Percentiles rank a stretch among this genome's conserved stretches.
Evolutionary conservation across 2,888 invertebrate species (phyloP).

Genomic region (Ellobium chinense): DNA sequence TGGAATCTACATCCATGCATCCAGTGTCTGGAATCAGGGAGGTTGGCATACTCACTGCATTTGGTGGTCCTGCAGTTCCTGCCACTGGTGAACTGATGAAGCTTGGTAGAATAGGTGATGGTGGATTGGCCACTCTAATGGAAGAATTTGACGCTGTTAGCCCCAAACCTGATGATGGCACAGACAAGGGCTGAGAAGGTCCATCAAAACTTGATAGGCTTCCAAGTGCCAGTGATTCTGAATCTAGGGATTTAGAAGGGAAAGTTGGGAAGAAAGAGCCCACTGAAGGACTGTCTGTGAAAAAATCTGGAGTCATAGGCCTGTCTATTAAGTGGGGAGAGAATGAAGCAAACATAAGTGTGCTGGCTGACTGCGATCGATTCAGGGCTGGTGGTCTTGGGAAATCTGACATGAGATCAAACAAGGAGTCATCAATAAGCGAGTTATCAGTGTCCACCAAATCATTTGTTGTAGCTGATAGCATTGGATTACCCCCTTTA

Average conservation of each 20-base stretch:
- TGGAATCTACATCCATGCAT: constrained; percentile 36
- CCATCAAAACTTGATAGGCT: constrained; percentile 22
- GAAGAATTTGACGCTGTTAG: constrained; percentile 8
- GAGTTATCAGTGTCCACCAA: constrained; percentile 35
- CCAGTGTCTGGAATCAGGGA: constrained; percentile 7
- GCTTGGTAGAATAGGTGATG: constrained; percentile 28
- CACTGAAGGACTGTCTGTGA: constrained; percentile 40
- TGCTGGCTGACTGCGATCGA: constrained; percentile 46
- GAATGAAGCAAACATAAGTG: constrained; percentile 46
- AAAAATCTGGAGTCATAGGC: constrained; percentile 45
- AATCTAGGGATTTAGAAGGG: constrained; percentile 28
- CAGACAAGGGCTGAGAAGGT: background rate
- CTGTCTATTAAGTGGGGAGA: constrained; percentile 42
- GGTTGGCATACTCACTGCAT: background rate
- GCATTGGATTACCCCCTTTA: constrained; percentile 43
- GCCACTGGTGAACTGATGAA: constrained; percentile 19
- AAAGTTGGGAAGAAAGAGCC: constrained; percentile 39
- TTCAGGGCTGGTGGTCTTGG: constrained; percentile 41
- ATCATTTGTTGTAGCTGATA: constrained; percentile 36
- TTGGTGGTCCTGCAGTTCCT: background rate
- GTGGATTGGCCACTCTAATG: constrained; percentile 31
- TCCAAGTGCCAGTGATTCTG: constrained; percentile 34
- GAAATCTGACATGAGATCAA: constrained; percentile 46
- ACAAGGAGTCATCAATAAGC: constrained; percentile 38
- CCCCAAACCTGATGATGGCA: background rate